phyloP scores from a whole-genome alignment of 2,888 invertebrate genomes.

The Rotaria macrura region DNA sequence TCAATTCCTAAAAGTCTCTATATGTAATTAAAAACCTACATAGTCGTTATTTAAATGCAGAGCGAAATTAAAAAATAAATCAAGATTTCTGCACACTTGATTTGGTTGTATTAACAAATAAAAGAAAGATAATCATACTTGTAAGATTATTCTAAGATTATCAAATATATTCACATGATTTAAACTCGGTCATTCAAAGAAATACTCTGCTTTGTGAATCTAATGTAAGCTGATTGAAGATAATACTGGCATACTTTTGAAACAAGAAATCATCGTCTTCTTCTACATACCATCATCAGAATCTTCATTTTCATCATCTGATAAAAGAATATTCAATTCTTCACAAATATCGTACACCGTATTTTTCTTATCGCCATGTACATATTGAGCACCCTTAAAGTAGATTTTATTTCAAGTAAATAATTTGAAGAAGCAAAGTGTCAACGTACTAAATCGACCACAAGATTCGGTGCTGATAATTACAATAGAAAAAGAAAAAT shows the following conservation, averaged over 20 bases:
- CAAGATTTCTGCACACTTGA: too few relatives aligned
- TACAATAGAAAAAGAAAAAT: background rate
- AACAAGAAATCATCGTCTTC: too few relatives aligned
- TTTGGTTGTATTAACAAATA: too few relatives aligned
- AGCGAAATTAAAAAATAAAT: too few relatives aligned
- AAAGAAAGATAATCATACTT: too few relatives aligned
- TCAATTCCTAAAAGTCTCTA: too few relatives aligned
- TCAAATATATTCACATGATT: too few relatives aligned
- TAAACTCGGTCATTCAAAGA: too few relatives aligned
- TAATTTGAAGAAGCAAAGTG: background rate
- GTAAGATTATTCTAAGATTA: too few relatives aligned
- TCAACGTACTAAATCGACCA: background rate
- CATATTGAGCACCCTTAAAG: background rate
- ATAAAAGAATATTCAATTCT: background rate
- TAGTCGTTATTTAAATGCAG: too few relatives aligned
- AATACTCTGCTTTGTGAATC: too few relatives aligned
- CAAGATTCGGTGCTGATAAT: background rate
- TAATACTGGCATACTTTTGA: background rate
- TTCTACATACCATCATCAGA: background rate
- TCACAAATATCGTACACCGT: background rate
- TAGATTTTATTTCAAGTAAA: background rate
- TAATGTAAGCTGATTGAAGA: background rate
- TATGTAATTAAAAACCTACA: too few relatives aligned
- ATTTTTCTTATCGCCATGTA: background rate
- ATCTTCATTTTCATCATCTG: background rate